These are phyloP conservation scores for Setophaga petechia DNA, from an alignment of 2,113 vertebrate genomes.

Conservation along the genomic window DNA sequence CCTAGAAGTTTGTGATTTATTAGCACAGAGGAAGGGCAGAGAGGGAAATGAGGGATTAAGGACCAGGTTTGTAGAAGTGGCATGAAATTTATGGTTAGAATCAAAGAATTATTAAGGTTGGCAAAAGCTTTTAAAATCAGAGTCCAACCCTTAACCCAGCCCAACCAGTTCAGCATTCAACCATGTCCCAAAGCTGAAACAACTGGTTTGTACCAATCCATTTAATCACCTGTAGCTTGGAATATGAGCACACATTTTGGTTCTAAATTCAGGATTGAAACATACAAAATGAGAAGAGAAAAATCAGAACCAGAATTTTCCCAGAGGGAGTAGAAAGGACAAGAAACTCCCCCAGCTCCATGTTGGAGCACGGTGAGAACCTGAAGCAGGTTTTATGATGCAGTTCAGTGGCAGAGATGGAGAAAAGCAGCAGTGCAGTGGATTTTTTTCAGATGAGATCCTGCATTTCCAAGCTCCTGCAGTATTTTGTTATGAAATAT, in stretches of 20 bases:
- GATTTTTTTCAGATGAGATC: background rate
- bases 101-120: background rate
- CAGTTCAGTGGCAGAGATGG: background rate
- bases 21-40: background rate
- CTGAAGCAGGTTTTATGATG: background rate
- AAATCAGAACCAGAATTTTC: background rate
- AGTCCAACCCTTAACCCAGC: background rate
- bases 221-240: background rate
- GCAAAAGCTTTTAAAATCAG: background rate
- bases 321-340: background rate
- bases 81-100: background rate
- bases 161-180: background rate
- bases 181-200: background rate
- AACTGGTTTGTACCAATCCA: background rate
- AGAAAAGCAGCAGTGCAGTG: background rate
- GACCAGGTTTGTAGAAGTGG: background rate
- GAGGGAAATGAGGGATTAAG: background rate
- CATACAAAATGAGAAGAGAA: background rate
- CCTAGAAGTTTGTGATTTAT: background rate
- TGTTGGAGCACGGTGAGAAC: background rate
- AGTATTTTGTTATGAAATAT: background rate
- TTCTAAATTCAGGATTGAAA: background rate
- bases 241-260: background rate
- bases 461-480: background rate
- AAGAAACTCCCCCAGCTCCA: background rate